Percentiles rank a stretch among this genome's conserved stretches.
Evolutionary conservation across 2,888 invertebrate genomes (phyloP).

Genomic region (Apodemia mormo): DNA sequence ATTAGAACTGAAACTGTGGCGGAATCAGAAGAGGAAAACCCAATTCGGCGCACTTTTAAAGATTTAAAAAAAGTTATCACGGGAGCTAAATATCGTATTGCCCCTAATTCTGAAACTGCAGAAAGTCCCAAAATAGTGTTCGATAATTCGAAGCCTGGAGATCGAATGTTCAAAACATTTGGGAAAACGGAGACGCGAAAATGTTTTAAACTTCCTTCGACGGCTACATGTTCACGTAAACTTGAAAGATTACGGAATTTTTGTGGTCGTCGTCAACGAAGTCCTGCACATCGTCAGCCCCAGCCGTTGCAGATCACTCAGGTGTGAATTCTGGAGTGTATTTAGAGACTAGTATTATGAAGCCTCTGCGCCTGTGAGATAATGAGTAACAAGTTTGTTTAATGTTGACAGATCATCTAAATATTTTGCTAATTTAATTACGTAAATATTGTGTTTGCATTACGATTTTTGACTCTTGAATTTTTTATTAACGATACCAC

Average conservation of each 20-base stretch:
- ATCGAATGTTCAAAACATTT: slow-evolving; percentile 70
- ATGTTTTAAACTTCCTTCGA: slow-evolving; percentile 62
- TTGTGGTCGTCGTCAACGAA: slow-evolving; percentile 51
- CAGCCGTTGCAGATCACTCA: slow-evolving; percentile 72
- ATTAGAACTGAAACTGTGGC: slow-evolving; percentile 59
- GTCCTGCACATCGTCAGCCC: slow-evolving; percentile 54
- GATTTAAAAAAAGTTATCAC: slow-evolving; percentile 66
- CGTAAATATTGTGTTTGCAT: neutral
- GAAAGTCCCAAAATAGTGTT: slow-evolving; percentile 75
- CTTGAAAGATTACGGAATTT: slow-evolving; percentile 44
- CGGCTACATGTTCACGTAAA: slow-evolving; percentile 52
- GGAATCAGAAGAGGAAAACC: slow-evolving; percentile 56
- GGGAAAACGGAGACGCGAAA: slow-evolving; percentile 58
- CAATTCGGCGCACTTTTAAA: slow-evolving; percentile 56
- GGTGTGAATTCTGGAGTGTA: slow-evolving; percentile 58
- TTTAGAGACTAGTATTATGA: slow-evolving; percentile 8
- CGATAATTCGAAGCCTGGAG: slow-evolving; percentile 68
- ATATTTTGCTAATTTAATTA: neutral
- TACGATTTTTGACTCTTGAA: neutral
- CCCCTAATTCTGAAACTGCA: slow-evolving; percentile 57
- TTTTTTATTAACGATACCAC: neutral
- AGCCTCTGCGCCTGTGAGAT: neutral
- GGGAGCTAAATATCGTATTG: slow-evolving; percentile 66
- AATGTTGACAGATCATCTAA: neutral
- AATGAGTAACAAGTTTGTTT: neutral